Evolutionary conservation across 2,797 vertebrate genomes (phyloP), one percentile per base, ranked within the genome.

Genomic region (Neosilurus mollespiculum): DNA sequence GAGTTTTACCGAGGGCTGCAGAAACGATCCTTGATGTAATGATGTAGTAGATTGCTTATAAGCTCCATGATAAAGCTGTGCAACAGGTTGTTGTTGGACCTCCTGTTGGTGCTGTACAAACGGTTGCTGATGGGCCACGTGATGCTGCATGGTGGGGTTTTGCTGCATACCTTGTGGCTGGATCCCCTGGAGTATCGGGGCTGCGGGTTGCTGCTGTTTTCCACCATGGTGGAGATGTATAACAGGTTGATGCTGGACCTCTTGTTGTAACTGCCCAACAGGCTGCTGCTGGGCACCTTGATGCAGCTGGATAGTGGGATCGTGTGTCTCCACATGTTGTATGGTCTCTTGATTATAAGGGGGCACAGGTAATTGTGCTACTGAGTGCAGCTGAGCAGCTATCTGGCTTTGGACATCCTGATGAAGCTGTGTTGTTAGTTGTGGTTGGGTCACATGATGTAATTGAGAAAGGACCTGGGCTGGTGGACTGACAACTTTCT

Each of bases 401-500:
- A 83, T 67, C n/a, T 83, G 82, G 53, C 77, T 81, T 77, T 82
- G 87, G 64, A 64, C 58, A 10, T 80, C 85, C 18, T 70, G 72
- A 10, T 84, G 67, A 75, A 70, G 73, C 37, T 83, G 81, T 72
- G 72, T 43, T 81, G 81, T 75, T 15, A 81, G 79, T 7, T 82
- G 53, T 30, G 49, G 70, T 58, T 84, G 84, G 54, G 54, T 37
- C 18, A 49, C 37, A 49, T 86, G 86, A 54, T 85, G 86, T 14
- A 88, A 72, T 20, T 84, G 85, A 83, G 34, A 24, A 64, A 85
- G 91, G 26, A 86, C 56, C 86, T 92, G 94, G 20, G 89, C 84
- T 84, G 97, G 95, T 14, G 97, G 95, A 85, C 97, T 96, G 88
- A 95, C 96, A 66, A 96, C 89, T 2, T 91, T 92, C 49, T 96